These are phyloP conservation scores for Drosophila mauritiana DNA, from an alignment of 1,140 invertebrate species.

Conservation along the genomic window DNA sequence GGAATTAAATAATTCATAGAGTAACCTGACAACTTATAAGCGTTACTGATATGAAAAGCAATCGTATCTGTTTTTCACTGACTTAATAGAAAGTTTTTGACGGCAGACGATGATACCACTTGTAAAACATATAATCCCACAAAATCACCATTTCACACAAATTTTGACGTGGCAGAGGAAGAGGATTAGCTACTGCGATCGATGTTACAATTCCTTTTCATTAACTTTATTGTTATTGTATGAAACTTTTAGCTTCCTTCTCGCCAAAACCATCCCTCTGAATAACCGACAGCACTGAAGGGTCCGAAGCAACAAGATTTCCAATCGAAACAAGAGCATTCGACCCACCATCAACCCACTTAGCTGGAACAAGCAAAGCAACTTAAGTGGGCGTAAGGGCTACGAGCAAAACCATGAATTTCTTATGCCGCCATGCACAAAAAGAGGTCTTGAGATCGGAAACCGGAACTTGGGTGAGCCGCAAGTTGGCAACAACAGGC, in stretches of 20 bases:
- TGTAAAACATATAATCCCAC: too few relatives aligned
- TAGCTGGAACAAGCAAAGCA: conserved; percentile 71
- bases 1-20: too few relatives aligned
- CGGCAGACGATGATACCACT: too few relatives aligned
- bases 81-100: too few relatives aligned
- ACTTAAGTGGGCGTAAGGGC: conserved; percentile 63
- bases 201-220: too few relatives aligned
- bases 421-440: conserved; percentile 58
- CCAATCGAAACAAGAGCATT: conserved; percentile 33
- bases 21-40: too few relatives aligned
- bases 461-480: conserved; percentile 70
- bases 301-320: conserved; percentile 43
- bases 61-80: too few relatives aligned
- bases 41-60: too few relatives aligned
- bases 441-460: conserved; percentile 75
- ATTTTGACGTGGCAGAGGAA: too few relatives aligned
- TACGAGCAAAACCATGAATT: conserved; percentile 78
- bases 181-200: too few relatives aligned
- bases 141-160: too few relatives aligned
- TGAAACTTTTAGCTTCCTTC: background rate
- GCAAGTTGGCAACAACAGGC: conserved; percentile 55
- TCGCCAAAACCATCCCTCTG: background rate
- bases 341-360: conserved; percentile 36
- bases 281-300: conserved; percentile 10
- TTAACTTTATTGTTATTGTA: too few relatives aligned